Percentiles rank a stretch among this genome's conserved stretches.
These are phyloP conservation scores for Labeo calbasu DNA, from an alignment of 2,797 vertebrate species.

Conservation along the genomic window DNA sequence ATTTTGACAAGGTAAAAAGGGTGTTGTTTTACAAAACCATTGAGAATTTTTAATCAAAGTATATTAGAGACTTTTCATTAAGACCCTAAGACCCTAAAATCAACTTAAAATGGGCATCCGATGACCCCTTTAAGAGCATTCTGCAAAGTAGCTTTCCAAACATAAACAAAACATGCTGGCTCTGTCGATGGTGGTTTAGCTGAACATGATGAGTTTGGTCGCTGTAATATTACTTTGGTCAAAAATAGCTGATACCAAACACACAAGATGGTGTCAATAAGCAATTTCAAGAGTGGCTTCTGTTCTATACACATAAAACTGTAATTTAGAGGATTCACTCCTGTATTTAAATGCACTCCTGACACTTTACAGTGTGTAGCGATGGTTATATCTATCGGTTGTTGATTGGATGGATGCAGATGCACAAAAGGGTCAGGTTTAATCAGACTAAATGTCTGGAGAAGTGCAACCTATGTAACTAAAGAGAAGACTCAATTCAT, in stretches of 20 bases:
- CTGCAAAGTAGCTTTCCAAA: background rate
- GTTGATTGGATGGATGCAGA: background rate
- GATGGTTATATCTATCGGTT: background rate
- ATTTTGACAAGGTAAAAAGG: too few species aligned
- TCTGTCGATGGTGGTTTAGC: background rate
- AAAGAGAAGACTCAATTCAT: background rate
- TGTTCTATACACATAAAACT: background rate
- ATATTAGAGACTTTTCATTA: too few species aligned
- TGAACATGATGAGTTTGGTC: background rate
- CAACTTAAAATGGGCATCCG: too few species aligned
- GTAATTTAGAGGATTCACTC: background rate
- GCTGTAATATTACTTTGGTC: background rate
- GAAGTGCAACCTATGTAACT: background rate
- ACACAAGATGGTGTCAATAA: background rate
- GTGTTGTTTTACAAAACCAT: too few species aligned
- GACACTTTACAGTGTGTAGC: background rate
- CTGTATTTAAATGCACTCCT: background rate
- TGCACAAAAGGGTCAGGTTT: background rate
- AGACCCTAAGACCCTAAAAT: too few species aligned
- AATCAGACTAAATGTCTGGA: background rate
- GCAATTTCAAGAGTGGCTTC: background rate
- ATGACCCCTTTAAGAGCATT: background rate
- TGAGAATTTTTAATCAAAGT: too few species aligned
- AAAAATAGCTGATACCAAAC: background rate
- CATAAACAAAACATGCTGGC: background rate